These are phyloP conservation scores for Gastrophysa polygoni DNA, from an alignment of 2,888 invertebrate species.

Conservation along the genomic window DNA sequence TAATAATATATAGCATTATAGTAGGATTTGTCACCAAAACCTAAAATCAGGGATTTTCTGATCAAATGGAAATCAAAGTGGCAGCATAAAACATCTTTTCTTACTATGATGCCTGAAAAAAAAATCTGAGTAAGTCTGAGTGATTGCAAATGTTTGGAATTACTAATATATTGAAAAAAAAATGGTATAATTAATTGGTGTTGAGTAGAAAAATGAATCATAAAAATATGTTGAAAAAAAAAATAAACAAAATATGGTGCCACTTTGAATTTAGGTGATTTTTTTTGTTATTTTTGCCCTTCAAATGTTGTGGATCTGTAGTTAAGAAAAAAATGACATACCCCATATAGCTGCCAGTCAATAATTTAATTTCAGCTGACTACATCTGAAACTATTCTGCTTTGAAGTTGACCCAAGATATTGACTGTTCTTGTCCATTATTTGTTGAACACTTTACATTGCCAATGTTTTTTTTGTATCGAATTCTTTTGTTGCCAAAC, in stretches of 20 bases:
- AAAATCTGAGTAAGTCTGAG: neutral
- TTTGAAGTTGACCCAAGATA: constrained; percentile 1
- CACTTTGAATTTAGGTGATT: neutral
- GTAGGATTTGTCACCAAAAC: neutral
- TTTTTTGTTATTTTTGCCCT: neutral
- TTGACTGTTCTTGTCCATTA: neutral
- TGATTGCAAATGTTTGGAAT: neutral
- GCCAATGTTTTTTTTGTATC: constrained; percentile 20
- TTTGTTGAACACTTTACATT: constrained; percentile 1
- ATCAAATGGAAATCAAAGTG: neutral
- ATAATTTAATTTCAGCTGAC: neutral
- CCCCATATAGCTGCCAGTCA: neutral
- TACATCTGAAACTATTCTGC: neutral
- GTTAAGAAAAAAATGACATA: neutral
- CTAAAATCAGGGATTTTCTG: neutral
- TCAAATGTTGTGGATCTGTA: neutral
- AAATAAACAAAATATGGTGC: neutral
- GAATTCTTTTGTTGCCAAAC: constrained; percentile 23
- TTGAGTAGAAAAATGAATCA: too few relatives aligned
- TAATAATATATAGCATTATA: neutral
- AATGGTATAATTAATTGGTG: too few relatives aligned
- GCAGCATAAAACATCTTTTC: neutral
- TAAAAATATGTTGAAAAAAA: too few relatives aligned
- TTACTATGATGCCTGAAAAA: neutral
- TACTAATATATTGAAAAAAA: neutral